phyloP scores from a whole-genome alignment of 2,797 vertebrate genomes.

The Serranus cabrilla region DNA sequence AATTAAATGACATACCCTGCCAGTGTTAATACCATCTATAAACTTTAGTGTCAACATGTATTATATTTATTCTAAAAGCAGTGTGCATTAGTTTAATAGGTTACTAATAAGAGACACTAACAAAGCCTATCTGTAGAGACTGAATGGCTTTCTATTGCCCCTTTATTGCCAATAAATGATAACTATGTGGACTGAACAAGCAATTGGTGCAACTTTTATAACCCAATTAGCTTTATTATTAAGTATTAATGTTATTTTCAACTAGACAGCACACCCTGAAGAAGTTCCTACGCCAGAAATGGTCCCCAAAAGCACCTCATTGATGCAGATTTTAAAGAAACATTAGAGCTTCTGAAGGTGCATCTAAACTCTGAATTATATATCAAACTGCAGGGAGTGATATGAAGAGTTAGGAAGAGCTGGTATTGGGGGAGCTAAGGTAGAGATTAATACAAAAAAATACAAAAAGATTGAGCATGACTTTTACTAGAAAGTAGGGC shows the following conservation, averaged over 20 bases:
- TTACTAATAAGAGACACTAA: constrained; percentile 14
- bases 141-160: constrained; percentile 17
- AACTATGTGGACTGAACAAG: constrained; percentile 33
- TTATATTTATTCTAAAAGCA: background rate
- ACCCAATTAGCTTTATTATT: background rate
- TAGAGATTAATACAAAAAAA: background rate
- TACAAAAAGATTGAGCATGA: background rate
- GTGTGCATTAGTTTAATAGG: background rate
- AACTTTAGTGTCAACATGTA: background rate
- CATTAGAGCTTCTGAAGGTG: background rate
- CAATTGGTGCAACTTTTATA: constrained; percentile 19
- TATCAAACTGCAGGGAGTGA: background rate
- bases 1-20: constrained; percentile 8
- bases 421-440: background rate
- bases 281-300: background rate
- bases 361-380: background rate
- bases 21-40: background rate
- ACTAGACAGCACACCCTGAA: background rate
- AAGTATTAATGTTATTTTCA: background rate
- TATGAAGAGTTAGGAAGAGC: no score
- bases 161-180: constrained; percentile 24
- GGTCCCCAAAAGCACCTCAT: no score
- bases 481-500: background rate
- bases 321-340: no score
- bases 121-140: background rate